These are phyloP conservation scores for Paedocypris sp. DNA, from an alignment of 2,113 vertebrate genomes.

Conservation along the genomic window DNA sequence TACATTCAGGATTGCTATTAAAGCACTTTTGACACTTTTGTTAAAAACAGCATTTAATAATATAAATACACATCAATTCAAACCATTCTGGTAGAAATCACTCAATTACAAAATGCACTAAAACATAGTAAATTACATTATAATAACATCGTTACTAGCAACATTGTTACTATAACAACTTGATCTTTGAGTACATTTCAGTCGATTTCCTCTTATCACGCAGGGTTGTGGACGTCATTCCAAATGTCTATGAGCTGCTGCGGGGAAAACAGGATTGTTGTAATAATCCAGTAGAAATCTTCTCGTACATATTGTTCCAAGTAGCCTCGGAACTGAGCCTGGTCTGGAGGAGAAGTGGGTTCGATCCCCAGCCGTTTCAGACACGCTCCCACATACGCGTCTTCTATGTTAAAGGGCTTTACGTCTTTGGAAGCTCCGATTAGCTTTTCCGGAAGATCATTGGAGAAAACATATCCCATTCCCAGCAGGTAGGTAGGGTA, in stretches of 20 bases:
- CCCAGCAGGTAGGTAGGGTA: conserved; percentile 85
- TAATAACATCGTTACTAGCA: too few species aligned
- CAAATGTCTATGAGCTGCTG: conserved; percentile 45
- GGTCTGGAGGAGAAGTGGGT: background rate
- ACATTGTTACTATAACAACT: too few species aligned
- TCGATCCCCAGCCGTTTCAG: conserved; percentile 45
- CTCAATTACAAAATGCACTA: too few species aligned
- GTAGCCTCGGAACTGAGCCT: conserved; percentile 40
- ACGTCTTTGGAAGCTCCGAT: conserved; percentile 73
- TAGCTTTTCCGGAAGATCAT: conserved; percentile 75
- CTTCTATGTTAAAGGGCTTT: conserved; percentile 80
- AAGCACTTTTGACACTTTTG: too few species aligned
- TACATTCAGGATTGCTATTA: too few species aligned
- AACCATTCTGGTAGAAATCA: too few species aligned
- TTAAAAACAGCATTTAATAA: too few species aligned
- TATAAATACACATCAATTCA: too few species aligned
- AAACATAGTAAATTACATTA: too few species aligned
- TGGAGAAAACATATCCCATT: conserved; percentile 91
- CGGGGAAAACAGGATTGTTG: conserved; percentile 45
- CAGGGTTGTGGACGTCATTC: conserved; percentile 46
- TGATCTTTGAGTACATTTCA: too few species aligned
- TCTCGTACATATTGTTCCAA: conserved; percentile 39
- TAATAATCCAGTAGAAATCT: conserved; percentile 46
- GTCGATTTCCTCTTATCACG: conserved; percentile 21
- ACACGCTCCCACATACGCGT: conserved; percentile 65